Conservation (phyloP, 1,140 invertebrate genomes). For the Hyphantria cunea region DNA sequence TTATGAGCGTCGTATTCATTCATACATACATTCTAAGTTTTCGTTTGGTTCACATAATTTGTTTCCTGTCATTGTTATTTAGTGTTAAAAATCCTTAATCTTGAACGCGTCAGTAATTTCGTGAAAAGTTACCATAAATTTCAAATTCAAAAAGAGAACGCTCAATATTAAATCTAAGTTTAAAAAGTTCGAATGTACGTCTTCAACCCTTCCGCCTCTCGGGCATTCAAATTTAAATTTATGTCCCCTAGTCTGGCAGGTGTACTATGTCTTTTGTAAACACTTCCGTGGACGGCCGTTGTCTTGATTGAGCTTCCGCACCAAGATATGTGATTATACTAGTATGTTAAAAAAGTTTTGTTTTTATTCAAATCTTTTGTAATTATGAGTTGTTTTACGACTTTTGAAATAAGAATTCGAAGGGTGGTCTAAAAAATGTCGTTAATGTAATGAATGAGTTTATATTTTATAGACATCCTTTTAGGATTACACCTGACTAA, state of each 20-base stretch:
- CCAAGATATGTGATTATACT: constrained; percentile 15
- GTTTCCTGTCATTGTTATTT: too few relatives aligned
- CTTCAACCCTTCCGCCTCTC: constrained; percentile 64
- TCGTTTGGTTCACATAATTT: too few relatives aligned
- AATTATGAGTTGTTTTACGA: constrained; percentile 3
- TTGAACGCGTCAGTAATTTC: too few relatives aligned
- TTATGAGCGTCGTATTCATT: too few relatives aligned
- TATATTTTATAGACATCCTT: not conserved
- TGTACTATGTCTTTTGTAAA: constrained; percentile 47
- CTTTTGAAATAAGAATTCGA: not conserved
- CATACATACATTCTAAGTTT: too few relatives aligned
- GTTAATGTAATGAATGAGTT: not conserved
- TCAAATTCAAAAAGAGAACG: constrained; percentile 5
- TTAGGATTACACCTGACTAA: too few relatives aligned
- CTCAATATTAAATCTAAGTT: constrained; percentile 9
- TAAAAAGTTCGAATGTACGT: constrained; percentile 40
- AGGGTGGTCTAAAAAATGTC: not conserved
- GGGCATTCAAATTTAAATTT: constrained; percentile 74
- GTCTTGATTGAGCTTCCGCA: constrained; percentile 18
- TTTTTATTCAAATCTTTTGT: constrained; percentile 7
- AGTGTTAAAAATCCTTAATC: not conserved
- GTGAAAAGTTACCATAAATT: not conserved
- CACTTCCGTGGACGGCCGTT: constrained; percentile 29
- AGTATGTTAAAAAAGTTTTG: constrained; percentile 7
- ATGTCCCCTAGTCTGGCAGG: constrained; percentile 63